Percentiles rank a stretch among this genome's conserved stretches.
Evolutionary conservation across 2,113 vertebrate species (phyloP).

Genomic region (Salvelinus sp.): DNA sequence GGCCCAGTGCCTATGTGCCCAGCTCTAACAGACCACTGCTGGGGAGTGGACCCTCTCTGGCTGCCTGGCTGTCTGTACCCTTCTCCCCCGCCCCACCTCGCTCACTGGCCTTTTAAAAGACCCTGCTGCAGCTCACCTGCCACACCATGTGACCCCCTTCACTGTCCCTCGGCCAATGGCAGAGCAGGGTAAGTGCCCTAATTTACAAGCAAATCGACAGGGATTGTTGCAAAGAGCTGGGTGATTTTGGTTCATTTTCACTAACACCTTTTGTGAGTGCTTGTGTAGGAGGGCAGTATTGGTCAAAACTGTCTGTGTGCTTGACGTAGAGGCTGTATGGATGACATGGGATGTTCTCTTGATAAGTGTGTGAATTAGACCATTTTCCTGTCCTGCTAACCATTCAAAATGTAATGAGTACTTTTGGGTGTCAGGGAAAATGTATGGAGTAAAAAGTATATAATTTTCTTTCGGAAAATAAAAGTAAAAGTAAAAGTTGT

Average conservation of each 20-base stretch:
- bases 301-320: constrained; percentile 1
- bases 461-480: too few relatives aligned
- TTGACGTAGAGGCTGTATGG: not conserved
- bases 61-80: not conserved
- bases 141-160: constrained; percentile 28
- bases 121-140: constrained; percentile 39
- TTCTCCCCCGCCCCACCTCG: not conserved
- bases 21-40: constrained; percentile 1
- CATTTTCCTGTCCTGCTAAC: too few relatives aligned
- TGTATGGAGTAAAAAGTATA: too few relatives aligned
- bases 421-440: too few relatives aligned
- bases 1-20: not conserved
- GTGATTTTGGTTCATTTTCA: constrained; percentile 41
- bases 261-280: constrained; percentile 17
- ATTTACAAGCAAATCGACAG: constrained; percentile 39
- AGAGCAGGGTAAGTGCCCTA: constrained; percentile 42
- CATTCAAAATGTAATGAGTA: too few relatives aligned
- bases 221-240: constrained; percentile 8
- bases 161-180: constrained; percentile 14
- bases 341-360: too few relatives aligned
- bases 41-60: not conserved
- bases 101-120: constrained; percentile 31
- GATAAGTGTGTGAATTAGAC: too few relatives aligned
- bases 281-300: constrained; percentile 5
- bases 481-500: too few relatives aligned